Evolutionary conservation across 2,113 vertebrate species (phyloP).

Genomic region (Gorsachius goisagi): DNA sequence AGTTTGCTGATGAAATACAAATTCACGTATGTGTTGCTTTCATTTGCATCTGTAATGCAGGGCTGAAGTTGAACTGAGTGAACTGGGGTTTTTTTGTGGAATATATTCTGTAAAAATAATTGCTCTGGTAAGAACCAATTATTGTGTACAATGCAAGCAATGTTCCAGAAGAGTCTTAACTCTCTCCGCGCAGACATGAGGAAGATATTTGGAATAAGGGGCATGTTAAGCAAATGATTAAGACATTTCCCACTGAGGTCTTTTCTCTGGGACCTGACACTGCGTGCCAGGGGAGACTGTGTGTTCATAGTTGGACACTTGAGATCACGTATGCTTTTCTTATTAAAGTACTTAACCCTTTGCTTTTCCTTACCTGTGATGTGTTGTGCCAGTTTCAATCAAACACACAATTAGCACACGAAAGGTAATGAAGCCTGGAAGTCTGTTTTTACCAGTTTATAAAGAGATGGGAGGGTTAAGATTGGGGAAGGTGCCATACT

Average conservation of each 20-base stretch:
- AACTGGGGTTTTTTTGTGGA: not conserved
- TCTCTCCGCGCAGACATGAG: not conserved
- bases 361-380: not conserved
- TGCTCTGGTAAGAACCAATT: not conserved
- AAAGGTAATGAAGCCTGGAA: not conserved
- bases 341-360: not conserved
- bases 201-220: not conserved
- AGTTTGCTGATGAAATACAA: not conserved
- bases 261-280: not conserved
- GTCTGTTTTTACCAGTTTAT: not conserved
- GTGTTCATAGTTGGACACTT: not conserved
- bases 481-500: not conserved
- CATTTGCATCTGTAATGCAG: not conserved
- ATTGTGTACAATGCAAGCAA: not conserved
- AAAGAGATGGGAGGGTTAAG: not conserved
- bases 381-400: not conserved
- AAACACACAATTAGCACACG: not conserved
- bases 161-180: not conserved
- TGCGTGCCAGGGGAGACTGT: not conserved
- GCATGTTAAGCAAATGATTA: not conserved
- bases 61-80: not conserved
- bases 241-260: not conserved
- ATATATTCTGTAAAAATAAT: not conserved
- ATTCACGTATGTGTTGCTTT: not conserved
- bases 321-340: not conserved